These are phyloP conservation scores for Stegana nigrithorax DNA, from an alignment of 2,888 invertebrate species.

Conservation along the genomic window DNA sequence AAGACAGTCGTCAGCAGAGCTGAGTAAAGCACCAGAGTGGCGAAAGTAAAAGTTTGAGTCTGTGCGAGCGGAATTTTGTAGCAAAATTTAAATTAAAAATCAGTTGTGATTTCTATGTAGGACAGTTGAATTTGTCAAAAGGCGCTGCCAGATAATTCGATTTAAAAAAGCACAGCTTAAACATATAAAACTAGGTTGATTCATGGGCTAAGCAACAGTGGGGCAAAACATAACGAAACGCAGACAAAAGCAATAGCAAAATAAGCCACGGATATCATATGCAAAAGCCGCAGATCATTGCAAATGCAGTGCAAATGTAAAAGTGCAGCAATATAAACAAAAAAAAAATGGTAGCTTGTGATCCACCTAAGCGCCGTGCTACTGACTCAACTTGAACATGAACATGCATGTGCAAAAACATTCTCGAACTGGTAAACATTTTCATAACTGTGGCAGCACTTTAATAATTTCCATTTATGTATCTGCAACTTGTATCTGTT, in stretches of 20 bases:
- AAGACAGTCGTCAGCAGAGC: too few species aligned
- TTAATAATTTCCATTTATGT: conserved; percentile 61
- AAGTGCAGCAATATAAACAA: neutral
- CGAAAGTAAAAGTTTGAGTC: neutral
- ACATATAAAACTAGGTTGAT: too few species aligned
- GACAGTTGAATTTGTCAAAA: too few species aligned
- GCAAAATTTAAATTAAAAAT: neutral
- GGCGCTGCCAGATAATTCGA: too few species aligned
- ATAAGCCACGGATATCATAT: too few species aligned
- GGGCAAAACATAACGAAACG: too few species aligned
- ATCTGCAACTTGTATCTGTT: conserved; percentile 31
- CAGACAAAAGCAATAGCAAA: too few species aligned
- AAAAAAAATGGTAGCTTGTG: neutral
- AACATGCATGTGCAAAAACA: neutral
- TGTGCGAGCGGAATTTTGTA: neutral
- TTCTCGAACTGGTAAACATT: too few species aligned
- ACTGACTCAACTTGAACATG: neutral
- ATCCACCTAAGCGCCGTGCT: neutral
- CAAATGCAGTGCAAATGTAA: neutral
- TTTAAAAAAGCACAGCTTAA: too few species aligned
- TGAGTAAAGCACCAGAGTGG: too few species aligned
- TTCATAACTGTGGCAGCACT: conserved; percentile 59
- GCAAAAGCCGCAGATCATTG: too few species aligned
- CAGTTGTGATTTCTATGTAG: neutral
- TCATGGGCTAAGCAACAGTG: too few species aligned